phyloP scores from a whole-genome alignment of 2,113 vertebrate genomes.

The Oxyura jamaicensis region DNA sequence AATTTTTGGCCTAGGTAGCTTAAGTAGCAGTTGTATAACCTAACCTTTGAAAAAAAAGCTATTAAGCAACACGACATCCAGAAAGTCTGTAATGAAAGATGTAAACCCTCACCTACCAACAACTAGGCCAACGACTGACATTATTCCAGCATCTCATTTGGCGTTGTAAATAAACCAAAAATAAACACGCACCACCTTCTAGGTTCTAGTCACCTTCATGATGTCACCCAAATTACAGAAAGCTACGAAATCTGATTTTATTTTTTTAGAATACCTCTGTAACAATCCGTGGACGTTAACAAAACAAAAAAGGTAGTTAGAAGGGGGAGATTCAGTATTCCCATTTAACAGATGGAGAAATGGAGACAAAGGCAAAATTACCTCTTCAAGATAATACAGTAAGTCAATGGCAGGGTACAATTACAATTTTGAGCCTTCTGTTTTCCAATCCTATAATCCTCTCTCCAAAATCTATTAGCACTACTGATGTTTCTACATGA shows the following conservation, averaged over 20 bases:
- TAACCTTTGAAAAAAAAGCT: not conserved
- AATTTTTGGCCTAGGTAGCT: not conserved
- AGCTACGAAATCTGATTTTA: not conserved
- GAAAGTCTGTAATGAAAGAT: not conserved
- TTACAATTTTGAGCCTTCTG: not conserved
- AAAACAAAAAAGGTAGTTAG: not conserved
- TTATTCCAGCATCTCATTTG: not conserved
- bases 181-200: not conserved
- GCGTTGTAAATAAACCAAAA: not conserved
- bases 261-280: not conserved
- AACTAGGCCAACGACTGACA: not conserved
- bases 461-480: slow-evolving; percentile 15
- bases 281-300: not conserved
- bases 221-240: not conserved
- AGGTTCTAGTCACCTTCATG: not conserved
- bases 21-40: not conserved
- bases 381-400: not conserved
- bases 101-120: not conserved
- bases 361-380: not conserved
- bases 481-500: not conserved
- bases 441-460: slow-evolving; percentile 18
- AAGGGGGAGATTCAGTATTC: not conserved
- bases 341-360: not conserved
- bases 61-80: not conserved
- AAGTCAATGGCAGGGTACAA: not conserved